Evolutionary conservation across 2,113 vertebrate species (phyloP).

Genomic region (Scomber scombrus): DNA sequence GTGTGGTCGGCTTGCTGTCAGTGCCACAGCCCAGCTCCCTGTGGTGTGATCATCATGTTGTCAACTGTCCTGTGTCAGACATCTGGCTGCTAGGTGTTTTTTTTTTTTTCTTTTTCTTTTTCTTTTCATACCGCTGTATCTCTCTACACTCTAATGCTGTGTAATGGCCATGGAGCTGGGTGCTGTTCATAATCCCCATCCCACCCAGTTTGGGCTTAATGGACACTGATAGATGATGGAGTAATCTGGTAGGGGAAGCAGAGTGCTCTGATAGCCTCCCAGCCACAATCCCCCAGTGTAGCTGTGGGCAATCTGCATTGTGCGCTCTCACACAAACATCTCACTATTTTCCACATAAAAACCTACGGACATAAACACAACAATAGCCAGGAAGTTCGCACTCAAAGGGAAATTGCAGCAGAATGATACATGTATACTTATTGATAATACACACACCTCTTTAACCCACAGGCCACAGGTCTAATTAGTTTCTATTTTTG

Average conservation of each 20-base stretch:
- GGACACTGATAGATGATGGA: slow-evolving; percentile 81
- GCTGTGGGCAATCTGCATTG: slow-evolving; percentile 63
- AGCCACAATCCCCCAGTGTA: slow-evolving; percentile 71
- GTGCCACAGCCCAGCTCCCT: slow-evolving; percentile 75
- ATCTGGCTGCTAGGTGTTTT: slow-evolving; percentile 63
- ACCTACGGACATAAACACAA: slow-evolving; percentile 25
- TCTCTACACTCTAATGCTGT: slow-evolving; percentile 62
- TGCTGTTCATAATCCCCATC: slow-evolving; percentile 68
- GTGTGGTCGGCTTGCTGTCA: slow-evolving; percentile 74
- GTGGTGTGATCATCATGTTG: slow-evolving; percentile 77
- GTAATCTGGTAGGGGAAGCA: slow-evolving; percentile 73
- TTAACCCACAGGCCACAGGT: slow-evolving; percentile 54
- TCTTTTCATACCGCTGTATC: slow-evolving; percentile 42
- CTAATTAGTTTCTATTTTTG: slow-evolving; percentile 69
- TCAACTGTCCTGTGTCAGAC: slow-evolving; percentile 75
- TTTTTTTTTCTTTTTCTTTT: background rate
- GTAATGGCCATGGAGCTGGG: slow-evolving; percentile 64
- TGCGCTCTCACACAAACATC: slow-evolving; percentile 57
- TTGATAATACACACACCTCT: slow-evolving; percentile 66
- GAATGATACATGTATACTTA: slow-evolving; percentile 70
- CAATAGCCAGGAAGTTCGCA: slow-evolving; percentile 42
- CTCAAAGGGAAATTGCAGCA: slow-evolving; percentile 2
- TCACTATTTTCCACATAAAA: slow-evolving; percentile 35
- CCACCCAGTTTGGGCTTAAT: slow-evolving; percentile 76
- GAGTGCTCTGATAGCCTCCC: slow-evolving; percentile 70